Conservation (phyloP, 2,113 vertebrate species). For the Chamaea fasciata region DNA sequence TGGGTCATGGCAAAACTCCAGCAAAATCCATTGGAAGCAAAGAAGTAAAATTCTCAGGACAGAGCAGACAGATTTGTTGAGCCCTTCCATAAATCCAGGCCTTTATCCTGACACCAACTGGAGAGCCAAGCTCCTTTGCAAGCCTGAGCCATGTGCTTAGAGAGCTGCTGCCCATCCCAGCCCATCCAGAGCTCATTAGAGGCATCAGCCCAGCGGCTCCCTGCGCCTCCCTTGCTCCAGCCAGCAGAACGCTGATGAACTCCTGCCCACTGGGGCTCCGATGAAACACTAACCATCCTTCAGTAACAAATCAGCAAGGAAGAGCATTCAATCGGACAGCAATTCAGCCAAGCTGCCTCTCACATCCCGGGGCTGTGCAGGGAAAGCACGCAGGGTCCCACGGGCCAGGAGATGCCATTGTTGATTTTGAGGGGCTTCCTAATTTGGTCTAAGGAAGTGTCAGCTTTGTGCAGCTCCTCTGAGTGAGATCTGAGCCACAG, state of each 20-base stretch:
- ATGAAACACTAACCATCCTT: neutral
- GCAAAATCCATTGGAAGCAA: neutral
- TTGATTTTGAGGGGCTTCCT: neutral
- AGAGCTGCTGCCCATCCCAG: neutral
- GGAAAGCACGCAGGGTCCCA: accelerated
- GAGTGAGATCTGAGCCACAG: neutral
- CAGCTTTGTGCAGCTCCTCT: neutral
- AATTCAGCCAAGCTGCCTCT: neutral
- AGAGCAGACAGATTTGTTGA: neutral
- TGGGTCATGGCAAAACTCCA: neutral
- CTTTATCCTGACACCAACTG: neutral
- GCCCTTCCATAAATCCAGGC: neutral
- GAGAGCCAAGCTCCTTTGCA: neutral
- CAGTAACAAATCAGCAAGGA: neutral
- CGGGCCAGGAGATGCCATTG: accelerated
- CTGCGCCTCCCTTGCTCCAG: neutral
- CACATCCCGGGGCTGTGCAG: accelerated
- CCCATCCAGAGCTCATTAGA: neutral
- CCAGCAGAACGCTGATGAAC: neutral
- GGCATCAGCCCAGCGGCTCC: neutral
- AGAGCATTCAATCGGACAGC: neutral
- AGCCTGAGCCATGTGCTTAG: neutral
- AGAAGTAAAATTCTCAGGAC: neutral
- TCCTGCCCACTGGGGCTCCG: neutral
- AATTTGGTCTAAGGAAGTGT: neutral